Base-by-base conservation (phyloP, 2,888 invertebrate genomes). In the Thyatira batis region DNA sequence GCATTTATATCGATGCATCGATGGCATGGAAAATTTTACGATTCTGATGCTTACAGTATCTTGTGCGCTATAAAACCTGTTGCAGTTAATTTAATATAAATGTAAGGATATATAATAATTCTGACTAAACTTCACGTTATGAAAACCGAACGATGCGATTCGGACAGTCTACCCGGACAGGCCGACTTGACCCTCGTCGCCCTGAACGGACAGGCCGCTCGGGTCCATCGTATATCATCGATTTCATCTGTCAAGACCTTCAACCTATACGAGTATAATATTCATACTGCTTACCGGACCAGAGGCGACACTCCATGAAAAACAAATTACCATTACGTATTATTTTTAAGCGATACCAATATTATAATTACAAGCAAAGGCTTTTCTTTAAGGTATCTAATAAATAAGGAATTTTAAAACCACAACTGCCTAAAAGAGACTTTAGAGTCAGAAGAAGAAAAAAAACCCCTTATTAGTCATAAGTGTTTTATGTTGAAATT, bases 161-260 rank as follows among this genome's bases (percentile, higher is more conserved):
- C 65, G 81, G 78, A 87, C 89, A 89, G 88, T 89, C 88, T 89
- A 88, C 85, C 85, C 87, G 87, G 86, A 89, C 89, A 89, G 88
- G 87, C 87, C 86, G 86, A 78, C 69, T 63, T 80, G 57, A 50
- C 55, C 60, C 33, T 48, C 54, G 72, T 82, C 85, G 85, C 76
- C 80, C 84, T 82, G 76, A 54, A 70, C 78, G 77, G 80, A 63
- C 67, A 88, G 84, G 65, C 82, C 69, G 84, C 77, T 76, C 77
- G 65, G 77, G 77, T 72, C 63, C 67, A 65, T 49, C 52, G 65
- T 50, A 20, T 21, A 13, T 49, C 53, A 10, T 44, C 17, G n/a
- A 25, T n/a, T 9, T n/a, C 33, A 39, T 39, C 39, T 8, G 17
- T 17, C 39, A 39, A 30, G 30, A 9, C 1, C 27, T 13, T 4